These are phyloP conservation scores for Physella acuta DNA, from an alignment of 1,140 invertebrate genomes.

Conservation along the genomic window DNA sequence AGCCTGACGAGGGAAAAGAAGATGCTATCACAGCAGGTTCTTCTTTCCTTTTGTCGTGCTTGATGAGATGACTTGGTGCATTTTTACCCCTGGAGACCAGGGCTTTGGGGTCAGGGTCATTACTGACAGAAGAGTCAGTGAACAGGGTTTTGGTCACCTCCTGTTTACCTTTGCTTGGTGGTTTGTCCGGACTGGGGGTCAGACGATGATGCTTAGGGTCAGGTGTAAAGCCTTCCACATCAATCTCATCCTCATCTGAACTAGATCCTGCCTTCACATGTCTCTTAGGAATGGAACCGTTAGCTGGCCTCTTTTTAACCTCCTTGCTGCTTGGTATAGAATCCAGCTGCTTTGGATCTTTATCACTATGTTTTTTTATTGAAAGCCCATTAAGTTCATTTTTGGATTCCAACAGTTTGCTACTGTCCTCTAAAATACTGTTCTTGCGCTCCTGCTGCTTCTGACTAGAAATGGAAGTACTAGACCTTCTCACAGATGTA, in stretches of 20 bases:
- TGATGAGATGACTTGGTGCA: background rate
- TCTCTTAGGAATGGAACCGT: background rate
- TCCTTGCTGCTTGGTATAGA: background rate
- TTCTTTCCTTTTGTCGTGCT: constrained; percentile 7
- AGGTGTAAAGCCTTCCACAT: constrained; percentile 4
- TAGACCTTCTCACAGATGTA: background rate
- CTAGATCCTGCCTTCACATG: background rate
- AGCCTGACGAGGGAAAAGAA: too few relatives aligned
- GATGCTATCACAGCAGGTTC: too few relatives aligned
- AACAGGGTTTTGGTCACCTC: background rate
- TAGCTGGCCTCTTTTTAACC: too few relatives aligned
- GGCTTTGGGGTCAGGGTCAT: background rate
- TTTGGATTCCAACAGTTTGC: too few relatives aligned
- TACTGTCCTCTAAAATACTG: background rate
- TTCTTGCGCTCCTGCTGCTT: background rate
- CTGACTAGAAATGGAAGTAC: background rate
- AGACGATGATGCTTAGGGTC: background rate
- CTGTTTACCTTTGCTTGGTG: background rate
- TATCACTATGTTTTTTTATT: too few relatives aligned
- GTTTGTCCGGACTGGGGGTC: background rate
- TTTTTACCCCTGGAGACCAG: background rate
- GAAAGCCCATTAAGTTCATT: background rate
- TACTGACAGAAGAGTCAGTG: background rate
- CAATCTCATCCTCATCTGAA: constrained; percentile 7
- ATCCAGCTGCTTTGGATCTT: background rate